Percentiles rank a stretch among this genome's conserved stretches.
These are phyloP conservation scores for Kryptolebias ocellatus DNA, from an alignment of 2,797 vertebrate species.

Conservation along the genomic window DNA sequence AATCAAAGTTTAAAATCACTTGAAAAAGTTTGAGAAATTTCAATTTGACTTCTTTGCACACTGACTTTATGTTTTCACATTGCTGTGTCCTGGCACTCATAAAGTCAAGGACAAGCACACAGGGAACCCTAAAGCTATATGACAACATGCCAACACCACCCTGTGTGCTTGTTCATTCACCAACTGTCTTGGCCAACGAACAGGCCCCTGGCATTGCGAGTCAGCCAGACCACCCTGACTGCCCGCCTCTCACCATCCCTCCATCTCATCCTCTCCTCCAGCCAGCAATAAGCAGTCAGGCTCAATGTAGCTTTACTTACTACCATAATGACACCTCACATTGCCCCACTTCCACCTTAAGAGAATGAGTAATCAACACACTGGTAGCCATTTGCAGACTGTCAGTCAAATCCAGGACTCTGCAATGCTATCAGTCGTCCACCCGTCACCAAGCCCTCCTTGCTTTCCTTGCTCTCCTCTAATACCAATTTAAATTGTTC, in stretches of 20 bases:
- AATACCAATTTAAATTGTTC: slow-evolving; percentile 99
- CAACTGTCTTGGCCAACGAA: slow-evolving; percentile 50
- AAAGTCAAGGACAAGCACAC: slow-evolving; percentile 22
- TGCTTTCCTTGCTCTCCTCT: slow-evolving; percentile 86
- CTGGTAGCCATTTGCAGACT: slow-evolving; percentile 89
- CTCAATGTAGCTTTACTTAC: slow-evolving; percentile 64
- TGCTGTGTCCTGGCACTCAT: slow-evolving; percentile 20
- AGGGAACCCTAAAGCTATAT: slow-evolving; percentile 40
- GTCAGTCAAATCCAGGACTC: slow-evolving; percentile 90
- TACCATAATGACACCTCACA: slow-evolving; percentile 53
- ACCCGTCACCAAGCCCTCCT: slow-evolving; percentile 81
- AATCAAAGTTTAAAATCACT: no score
- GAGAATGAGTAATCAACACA: slow-evolving; percentile 96
- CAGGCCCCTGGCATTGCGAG: slow-evolving; percentile 53
- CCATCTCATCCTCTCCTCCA: slow-evolving; percentile 31
- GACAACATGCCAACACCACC: slow-evolving; percentile 60
- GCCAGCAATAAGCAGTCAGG: slow-evolving; percentile 40
- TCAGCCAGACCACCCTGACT: slow-evolving; percentile 62
- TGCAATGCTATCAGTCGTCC: slow-evolving; percentile 86
- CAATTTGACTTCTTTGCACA: slow-evolving; percentile 42
- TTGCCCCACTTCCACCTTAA: slow-evolving; percentile 78
- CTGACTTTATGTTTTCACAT: slow-evolving; percentile 41
- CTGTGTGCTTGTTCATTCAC: slow-evolving; percentile 57
- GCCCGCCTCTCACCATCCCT: slow-evolving; percentile 47
- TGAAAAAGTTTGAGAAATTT: slow-evolving; percentile 1